phyloP scores from a whole-genome alignment of 2,888 invertebrate species.

The Plebejus argus region DNA sequence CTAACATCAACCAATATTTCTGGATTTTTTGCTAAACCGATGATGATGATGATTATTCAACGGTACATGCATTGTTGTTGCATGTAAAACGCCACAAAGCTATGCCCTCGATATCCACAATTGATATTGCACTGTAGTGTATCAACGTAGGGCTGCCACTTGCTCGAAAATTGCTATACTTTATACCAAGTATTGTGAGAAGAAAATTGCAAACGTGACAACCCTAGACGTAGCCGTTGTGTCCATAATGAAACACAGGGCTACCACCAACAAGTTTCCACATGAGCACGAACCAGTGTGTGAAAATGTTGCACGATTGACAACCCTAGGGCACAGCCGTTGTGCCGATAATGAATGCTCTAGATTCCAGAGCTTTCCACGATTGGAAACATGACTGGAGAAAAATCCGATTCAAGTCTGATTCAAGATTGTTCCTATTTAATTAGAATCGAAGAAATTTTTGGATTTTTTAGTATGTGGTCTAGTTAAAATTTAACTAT shows the following conservation, averaged over 20 bases:
- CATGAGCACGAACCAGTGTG: not conserved
- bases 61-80: conserved; percentile 17
- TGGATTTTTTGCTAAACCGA: not conserved
- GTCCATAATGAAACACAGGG: not conserved
- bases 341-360: conserved; percentile 3
- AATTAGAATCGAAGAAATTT: not conserved
- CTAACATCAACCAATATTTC: too few relatives aligned
- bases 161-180: not conserved
- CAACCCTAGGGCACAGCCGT: not conserved
- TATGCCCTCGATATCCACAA: conserved; percentile 27
- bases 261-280: not conserved
- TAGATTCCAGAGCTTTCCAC: conserved; percentile 6
- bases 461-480: not conserved
- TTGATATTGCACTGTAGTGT: conserved; percentile 12
- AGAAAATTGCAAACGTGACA: not conserved
- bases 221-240: not conserved
- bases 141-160: not conserved
- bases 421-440: not conserved
- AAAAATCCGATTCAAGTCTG: not conserved
- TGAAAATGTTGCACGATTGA: not conserved
- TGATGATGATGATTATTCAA: not conserved
- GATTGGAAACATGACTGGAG: not conserved
- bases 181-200: not conserved
- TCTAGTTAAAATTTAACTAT: too few relatives aligned
- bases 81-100: conserved; percentile 21